Evolutionary conservation across 2,888 invertebrate genomes (phyloP), one percentile per base, ranked within the genome.

Genomic region (Mythimna loreyi): DNA sequence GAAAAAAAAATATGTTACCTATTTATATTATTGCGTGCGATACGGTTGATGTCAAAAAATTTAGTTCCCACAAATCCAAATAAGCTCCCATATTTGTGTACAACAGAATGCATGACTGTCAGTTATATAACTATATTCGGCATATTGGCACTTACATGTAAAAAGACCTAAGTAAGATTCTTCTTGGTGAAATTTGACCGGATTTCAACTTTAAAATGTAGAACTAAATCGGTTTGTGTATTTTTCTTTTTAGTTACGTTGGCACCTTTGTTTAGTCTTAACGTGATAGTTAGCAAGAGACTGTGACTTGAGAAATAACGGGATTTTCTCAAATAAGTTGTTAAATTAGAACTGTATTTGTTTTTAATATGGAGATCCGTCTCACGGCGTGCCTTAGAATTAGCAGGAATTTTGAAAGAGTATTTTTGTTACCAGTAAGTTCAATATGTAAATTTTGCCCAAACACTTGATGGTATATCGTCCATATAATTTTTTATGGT

Each of bases 301-400:
- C n/a, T 77, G 81, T 63, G 81, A 81, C 56, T 68, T 69, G 30
- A 61, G 66, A 81, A 72, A 36, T 78, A 78, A 76, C 81, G 72
- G 82, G 21, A 45, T 43, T 8, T 50, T 55, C 33, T 72, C 53
- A 55, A 78, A 66, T 66, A 62, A 49, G 49, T 62, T 49, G 66
- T 52, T 47, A 50, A 36, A n/a, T 49, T 75, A 45, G 11, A 53
- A 58, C 66, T 16, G 13, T 75, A 65, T 78, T 65, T 50, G 78
- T 62, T 9, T 53, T 23, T 36, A 21, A 71, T 36, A 49, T 69
- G 45, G 49, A 76, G 55, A 64, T 60, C 33, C n/a, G 64, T 33
- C 59, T 72, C 13, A 64, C 45, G 30, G 52, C 60, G 53, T 65
- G 25, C 47, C 60, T 64, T 56, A 25, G 43, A 75, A 40, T 71